phyloP scores from a whole-genome alignment of 2,888 invertebrate genomes.

The Pycnomerus fuliginosus region DNA sequence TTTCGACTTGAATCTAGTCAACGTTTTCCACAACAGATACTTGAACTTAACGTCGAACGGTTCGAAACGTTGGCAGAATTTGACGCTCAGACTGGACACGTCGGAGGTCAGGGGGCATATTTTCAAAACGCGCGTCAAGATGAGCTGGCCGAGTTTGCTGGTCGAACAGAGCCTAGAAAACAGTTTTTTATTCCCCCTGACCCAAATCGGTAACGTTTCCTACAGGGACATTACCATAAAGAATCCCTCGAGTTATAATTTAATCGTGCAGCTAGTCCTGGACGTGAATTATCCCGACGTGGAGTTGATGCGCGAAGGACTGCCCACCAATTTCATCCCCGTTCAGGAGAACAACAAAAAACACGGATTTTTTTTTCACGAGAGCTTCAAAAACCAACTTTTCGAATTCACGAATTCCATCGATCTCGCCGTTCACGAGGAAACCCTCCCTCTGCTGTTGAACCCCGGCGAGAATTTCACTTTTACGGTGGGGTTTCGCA shows the following conservation, averaged over 20 bases:
- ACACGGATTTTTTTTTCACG: constrained; percentile 32
- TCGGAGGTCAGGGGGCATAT: constrained; percentile 66
- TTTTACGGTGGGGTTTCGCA: constrained; percentile 55
- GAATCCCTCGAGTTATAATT: constrained; percentile 71
- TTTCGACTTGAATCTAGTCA: constrained; percentile 67
- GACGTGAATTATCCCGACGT: constrained; percentile 67
- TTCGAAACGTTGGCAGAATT: constrained; percentile 61
- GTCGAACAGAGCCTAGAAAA: constrained; percentile 47
- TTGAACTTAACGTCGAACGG: constrained; percentile 55
- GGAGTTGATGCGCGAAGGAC: constrained; percentile 55
- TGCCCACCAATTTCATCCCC: constrained; percentile 51
- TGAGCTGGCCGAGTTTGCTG: constrained; percentile 66
- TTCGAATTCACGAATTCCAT: constrained; percentile 30
- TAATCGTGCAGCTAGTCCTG: constrained; percentile 71
- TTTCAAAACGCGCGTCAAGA: constrained; percentile 65
- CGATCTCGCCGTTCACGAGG: constrained; percentile 48
- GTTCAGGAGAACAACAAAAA: too few species aligned
- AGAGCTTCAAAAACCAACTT: constrained; percentile 7
- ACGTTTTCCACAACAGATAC: constrained; percentile 62
- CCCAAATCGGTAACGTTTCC: constrained; percentile 70
- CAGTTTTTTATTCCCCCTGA: constrained; percentile 66
- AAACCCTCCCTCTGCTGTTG: constrained; percentile 60
- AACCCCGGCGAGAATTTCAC: constrained; percentile 59
- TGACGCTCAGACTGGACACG: constrained; percentile 75
- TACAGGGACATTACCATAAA: constrained; percentile 65